A percentile compares a stretch with the other conserved stretches of the same genome.
Conservation (phyloP, 2,113 vertebrate species). For the Eubucco bourcierii region DNA sequence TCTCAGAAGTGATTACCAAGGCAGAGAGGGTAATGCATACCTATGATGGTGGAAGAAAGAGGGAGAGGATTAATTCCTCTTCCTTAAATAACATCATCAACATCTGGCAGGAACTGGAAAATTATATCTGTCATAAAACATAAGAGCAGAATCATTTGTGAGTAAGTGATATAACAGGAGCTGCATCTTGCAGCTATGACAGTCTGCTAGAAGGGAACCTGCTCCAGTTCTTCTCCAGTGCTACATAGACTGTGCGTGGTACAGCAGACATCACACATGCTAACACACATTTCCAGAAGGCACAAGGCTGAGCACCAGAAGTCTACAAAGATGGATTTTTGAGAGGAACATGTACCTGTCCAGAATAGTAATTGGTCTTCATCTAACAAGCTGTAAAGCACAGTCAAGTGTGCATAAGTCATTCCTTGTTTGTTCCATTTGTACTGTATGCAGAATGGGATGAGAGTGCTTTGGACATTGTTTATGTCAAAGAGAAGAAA, state of each 20-base stretch:
- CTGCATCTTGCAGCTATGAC: not conserved
- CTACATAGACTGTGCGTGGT: not conserved
- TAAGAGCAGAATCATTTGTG: not conserved
- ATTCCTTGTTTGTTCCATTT: slow-evolving; percentile 34
- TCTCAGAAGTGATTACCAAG: not conserved
- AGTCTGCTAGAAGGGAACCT: not conserved
- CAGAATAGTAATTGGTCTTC: slow-evolving; percentile 18
- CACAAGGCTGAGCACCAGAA: not conserved
- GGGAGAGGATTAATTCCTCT: not conserved
- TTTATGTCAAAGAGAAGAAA: slow-evolving; percentile 29
- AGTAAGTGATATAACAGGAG: not conserved
- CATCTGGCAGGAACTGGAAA: slow-evolving; percentile 2
- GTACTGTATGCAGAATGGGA: not conserved
- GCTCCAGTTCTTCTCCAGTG: not conserved
- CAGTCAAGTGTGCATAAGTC: slow-evolving; percentile 30
- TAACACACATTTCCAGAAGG: not conserved
- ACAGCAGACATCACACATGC: not conserved
- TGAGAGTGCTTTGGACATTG: slow-evolving; percentile 9
- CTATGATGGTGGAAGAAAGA: not conserved
- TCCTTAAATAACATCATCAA: not conserved
- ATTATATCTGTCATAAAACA: not conserved
- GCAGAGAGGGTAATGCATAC: not conserved
- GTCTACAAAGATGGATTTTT: slow-evolving; percentile 46
- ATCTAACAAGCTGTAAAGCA: slow-evolving; percentile 7
- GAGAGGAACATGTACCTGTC: not conserved